phyloP scores from a whole-genome alignment of 1,140 invertebrate species.

The Rhyacophila brunnea region DNA sequence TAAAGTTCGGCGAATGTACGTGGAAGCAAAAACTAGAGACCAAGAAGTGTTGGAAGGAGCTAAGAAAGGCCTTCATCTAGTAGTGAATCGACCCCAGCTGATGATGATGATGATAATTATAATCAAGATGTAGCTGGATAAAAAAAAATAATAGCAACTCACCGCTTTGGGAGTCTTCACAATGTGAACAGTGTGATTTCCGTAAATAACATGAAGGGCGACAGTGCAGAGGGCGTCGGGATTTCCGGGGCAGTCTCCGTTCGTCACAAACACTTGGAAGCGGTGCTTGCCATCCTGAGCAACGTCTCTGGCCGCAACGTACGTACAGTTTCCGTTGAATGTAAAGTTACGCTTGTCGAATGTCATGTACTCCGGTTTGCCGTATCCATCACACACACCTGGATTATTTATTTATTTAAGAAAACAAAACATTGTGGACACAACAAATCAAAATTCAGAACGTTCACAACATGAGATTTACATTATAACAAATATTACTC shows the following conservation, averaged over 20 bases:
- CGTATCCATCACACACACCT: conserved; percentile 68
- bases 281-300: conserved; percentile 54
- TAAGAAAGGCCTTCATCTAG: too few species aligned
- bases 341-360: conserved; percentile 73
- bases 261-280: conserved; percentile 68
- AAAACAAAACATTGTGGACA: too few species aligned
- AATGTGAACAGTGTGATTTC: conserved; percentile 62
- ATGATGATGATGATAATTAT: too few species aligned
- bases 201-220: conserved; percentile 63
- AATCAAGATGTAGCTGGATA: too few species aligned
- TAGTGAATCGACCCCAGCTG: too few species aligned
- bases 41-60: too few species aligned
- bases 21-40: too few species aligned
- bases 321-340: conserved; percentile 77
- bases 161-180: conserved; percentile 38
- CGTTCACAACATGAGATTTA: not conserved
- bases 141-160: too few species aligned
- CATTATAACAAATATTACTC: not conserved
- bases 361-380: conserved; percentile 68
- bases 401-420: too few species aligned
- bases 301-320: conserved; percentile 67
- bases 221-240: conserved; percentile 59
- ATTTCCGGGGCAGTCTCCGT: conserved; percentile 58
- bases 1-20: too few species aligned
- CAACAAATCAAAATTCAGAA: too few species aligned